These are phyloP conservation scores for Agapornis roseicollis DNA, from an alignment of 2,113 vertebrate genomes.

Conservation along the genomic window DNA sequence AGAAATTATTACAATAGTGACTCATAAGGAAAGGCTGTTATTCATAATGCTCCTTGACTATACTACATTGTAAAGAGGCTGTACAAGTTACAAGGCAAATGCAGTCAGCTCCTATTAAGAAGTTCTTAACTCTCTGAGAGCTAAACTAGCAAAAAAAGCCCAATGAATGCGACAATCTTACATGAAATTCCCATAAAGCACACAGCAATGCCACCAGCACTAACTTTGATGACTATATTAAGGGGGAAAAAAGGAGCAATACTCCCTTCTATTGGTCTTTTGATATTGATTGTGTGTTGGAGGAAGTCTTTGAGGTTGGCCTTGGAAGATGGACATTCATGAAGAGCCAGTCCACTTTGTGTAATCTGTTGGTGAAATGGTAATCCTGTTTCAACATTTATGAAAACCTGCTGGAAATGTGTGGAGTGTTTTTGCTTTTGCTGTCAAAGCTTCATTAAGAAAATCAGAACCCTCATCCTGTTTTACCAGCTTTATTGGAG, in stretches of 20 bases:
- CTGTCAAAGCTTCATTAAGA: not conserved
- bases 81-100: not conserved
- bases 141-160: not conserved
- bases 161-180: fast-evolving
- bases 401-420: not conserved
- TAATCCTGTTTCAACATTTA: not conserved
- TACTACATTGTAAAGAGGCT: not conserved
- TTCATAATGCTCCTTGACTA: not conserved
- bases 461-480: not conserved
- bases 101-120: not conserved
- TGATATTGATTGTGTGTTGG: not conserved
- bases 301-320: not conserved
- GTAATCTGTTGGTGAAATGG: not conserved
- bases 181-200: not conserved
- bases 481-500: not conserved
- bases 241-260: not conserved
- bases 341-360: not conserved
- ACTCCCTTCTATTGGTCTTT: not conserved
- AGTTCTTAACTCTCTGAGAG: not conserved
- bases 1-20: not conserved
- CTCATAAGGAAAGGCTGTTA: not conserved
- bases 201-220: not conserved
- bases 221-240: not conserved
- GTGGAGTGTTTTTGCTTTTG: not conserved
- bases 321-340: not conserved